A percentile compares a stretch with the other conserved stretches of the same genome.
These are phyloP conservation scores for Fundulus diaphanus DNA, from an alignment of 2,797 vertebrate species.

Conservation along the genomic window DNA sequence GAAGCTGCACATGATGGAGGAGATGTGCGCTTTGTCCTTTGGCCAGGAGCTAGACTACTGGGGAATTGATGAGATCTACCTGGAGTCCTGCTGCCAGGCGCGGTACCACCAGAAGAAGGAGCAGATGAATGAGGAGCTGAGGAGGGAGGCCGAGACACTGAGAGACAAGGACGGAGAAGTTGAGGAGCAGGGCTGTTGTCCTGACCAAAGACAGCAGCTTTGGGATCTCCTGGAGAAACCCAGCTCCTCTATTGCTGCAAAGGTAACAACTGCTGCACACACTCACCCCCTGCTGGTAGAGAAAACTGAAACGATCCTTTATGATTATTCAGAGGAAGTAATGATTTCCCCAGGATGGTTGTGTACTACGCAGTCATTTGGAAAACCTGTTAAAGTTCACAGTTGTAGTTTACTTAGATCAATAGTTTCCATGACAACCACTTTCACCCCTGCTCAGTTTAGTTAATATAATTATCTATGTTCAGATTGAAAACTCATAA, in stretches of 20 bases:
- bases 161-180: slow-evolving; percentile 92
- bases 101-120: slow-evolving; percentile 99
- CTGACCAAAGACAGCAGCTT: slow-evolving; percentile 95
- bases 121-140: slow-evolving; percentile 98
- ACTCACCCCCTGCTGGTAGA: not conserved
- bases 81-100: slow-evolving; percentile 98
- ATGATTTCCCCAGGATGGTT: not conserved
- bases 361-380: not conserved
- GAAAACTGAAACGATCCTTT: not conserved
- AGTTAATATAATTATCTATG: not conserved
- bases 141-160: slow-evolving; percentile 92
- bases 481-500: not conserved
- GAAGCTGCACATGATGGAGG: slow-evolving; percentile 99
- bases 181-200: slow-evolving; percentile 91
- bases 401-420: not conserved
- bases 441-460: not conserved
- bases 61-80: slow-evolving; percentile 99
- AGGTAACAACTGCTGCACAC: slow-evolving; percentile 82
- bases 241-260: slow-evolving; percentile 94
- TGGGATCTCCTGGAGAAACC: slow-evolving; percentile 99
- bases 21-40: slow-evolving; percentile 98
- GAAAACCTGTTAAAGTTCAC: not conserved
- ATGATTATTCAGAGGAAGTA: not conserved
- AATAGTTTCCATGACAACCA: not conserved
- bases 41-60: slow-evolving; percentile 99